Base-by-base conservation (phyloP, 2,888 invertebrate species). In the Saturnia pavonia region DNA sequence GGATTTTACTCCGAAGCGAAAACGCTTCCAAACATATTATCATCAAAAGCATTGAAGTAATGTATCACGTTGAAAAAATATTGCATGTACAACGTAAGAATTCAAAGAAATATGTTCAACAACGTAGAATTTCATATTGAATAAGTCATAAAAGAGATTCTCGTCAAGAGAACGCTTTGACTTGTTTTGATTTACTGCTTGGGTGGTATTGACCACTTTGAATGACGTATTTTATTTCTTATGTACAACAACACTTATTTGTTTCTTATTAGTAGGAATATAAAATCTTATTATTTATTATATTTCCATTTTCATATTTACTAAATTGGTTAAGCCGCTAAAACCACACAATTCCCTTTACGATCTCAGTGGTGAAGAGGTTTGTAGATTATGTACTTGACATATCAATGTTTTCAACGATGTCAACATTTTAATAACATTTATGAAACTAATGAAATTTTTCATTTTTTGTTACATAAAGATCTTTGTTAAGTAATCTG, bases 111-210 rank as follows among this genome's bases (percentile, higher is more conserved):
- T 9, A 25, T 65, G 12, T 65, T 40, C n/a, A n/a, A 65, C 65
- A 63, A 77, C 77, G 74, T 71, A 74, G 72, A 77, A 77, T 75
- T 73, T 69, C 73, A 75, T 75, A 77, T 79, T 81, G 78, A 81
- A 81, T 81, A 78, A 77, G 82, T 75, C 76, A 84, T 83, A 84
- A 85, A 85, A 83, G 74, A 77, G 76, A 78, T 65, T 65, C 77
- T 73, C 75, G 72, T 80, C 77, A 73, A 80, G 77, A 74, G 76
- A 77, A 75, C 73, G 78, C 75, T 77, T 81, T 73, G 75, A 80
- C 79, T 79, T 74, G 76, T 76, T 78, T 79, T 76, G 75, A 80
- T 78, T 75, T 72, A 77, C 72, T 74, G 71, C 76, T 75, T 79
- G 79, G 78, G 77, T 83, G 80, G 82, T 76, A 77, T 76, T 72